Base-by-base conservation (phyloP, 2,797 vertebrate species). In the Notamacropus eugenii region DNA sequence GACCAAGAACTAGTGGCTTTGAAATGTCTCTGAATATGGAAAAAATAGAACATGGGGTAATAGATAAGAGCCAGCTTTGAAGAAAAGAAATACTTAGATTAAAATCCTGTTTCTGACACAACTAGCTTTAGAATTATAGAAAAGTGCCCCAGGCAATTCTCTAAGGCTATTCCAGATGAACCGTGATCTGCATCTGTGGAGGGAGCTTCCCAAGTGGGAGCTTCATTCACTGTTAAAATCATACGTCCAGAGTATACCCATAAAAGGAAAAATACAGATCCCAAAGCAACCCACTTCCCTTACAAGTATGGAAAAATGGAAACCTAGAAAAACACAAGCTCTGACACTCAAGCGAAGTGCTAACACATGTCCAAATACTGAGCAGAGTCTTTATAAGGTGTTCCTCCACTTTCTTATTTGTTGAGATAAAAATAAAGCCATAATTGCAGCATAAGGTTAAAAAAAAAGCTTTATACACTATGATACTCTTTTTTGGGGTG, bases 371-470 rank as follows among this genome's bases (percentile, higher is more conserved):
- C 74, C 74, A 82, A 82, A 82, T 46, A 82, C 40, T 46, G 22
- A 82, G 40, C 40, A 82, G 22, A 92, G 57, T 46, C 74, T 40
- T 82, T 46, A 82, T 11, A 82, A 82, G 74, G 74, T 82, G 40
- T 82, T 82, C 74, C 40, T 82, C 46, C 22, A 82, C 74, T 82
- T 82, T 46, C 40, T 46, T 82, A 82, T 82, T 82, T 82, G 74
- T 82, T 82, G n/a, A 82, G 74, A 46, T 82, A 82, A 82, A 74
- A 74, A 74, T 74, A 74, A 74, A 74, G n/a, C n/a, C n/a, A n/a
- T 9, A 74, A 46, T 82, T 82, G 27, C 40, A 46, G 24, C n/a
- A 24, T 27, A 46, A 46, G 19, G 19, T 46, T 67, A 16, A 74
- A 2, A 11, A 74, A 82, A 82, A 82, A 40, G 2, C 67, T 74